A percentile compares a stretch with the other conserved stretches of the same genome.
phyloP scores from a whole-genome alignment of 2,888 invertebrate species.

The Gibbula magus region DNA sequence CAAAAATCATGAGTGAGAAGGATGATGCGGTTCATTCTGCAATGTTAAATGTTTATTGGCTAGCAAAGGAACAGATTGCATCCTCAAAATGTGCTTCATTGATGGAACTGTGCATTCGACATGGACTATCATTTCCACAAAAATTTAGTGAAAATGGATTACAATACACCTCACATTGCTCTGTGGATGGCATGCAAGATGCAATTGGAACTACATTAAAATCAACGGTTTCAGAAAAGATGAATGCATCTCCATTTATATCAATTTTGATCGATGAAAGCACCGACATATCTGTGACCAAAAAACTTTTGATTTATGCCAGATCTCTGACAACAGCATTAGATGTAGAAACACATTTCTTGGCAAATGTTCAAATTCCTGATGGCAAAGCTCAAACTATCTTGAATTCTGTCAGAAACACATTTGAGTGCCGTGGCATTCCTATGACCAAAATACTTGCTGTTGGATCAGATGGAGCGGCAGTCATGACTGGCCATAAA shows the following conservation, averaged over 20 bases:
- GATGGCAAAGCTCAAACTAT: conserved; percentile 21
- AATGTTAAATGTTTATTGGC: not conserved
- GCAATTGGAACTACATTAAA: conserved; percentile 1
- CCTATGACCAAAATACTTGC: not conserved
- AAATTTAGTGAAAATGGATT: too few species aligned
- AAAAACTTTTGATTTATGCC: too few species aligned
- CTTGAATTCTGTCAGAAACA: not conserved
- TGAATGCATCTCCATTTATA: too few species aligned
- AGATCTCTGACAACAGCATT: not conserved
- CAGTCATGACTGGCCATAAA: conserved; percentile 11
- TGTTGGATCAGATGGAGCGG: conserved; percentile 17
- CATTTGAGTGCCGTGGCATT: too few species aligned
- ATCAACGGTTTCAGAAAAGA: not conserved
- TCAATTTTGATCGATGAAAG: too few species aligned
- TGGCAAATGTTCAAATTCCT: conserved; percentile 25
- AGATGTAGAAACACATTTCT: conserved; percentile 23
- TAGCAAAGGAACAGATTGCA: not conserved
- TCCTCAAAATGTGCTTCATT: not conserved
- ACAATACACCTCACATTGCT: not conserved
- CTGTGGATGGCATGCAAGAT: conserved; percentile 31
- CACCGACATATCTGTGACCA: too few species aligned
- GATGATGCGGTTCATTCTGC: too few species aligned
- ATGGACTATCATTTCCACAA: too few species aligned
- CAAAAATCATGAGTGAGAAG: too few species aligned
- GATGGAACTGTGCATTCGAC: not conserved